Evolutionary conservation across 2,888 invertebrate genomes (phyloP).

Genomic region (Nipponacmea schrenckii): DNA sequence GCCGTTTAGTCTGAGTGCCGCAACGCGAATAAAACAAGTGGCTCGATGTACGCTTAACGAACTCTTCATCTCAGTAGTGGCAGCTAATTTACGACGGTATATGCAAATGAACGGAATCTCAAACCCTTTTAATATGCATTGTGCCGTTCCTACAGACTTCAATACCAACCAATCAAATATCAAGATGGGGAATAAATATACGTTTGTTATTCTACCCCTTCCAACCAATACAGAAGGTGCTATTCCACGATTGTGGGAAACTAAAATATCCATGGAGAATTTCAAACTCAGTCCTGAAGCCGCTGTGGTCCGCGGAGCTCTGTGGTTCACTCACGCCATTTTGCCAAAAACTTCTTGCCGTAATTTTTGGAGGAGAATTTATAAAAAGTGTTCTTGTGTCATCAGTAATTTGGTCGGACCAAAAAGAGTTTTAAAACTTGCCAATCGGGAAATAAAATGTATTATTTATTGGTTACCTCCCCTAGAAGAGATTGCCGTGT

Average conservation of each 20-base stretch:
- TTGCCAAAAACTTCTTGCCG: slow-evolving; percentile 62
- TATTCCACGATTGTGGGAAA: slow-evolving; percentile 73
- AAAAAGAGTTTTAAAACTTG: slow-evolving; percentile 67
- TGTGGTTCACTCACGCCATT: slow-evolving; percentile 68
- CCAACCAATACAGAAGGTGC: slow-evolving; percentile 73
- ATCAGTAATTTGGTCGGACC: slow-evolving; percentile 71
- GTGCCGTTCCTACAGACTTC: slow-evolving; percentile 60
- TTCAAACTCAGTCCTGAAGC: slow-evolving; percentile 71
- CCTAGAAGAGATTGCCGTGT: slow-evolving; percentile 69
- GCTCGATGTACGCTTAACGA: slow-evolving; percentile 72
- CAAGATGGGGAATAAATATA: slow-evolving; percentile 44
- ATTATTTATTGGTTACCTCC: slow-evolving; percentile 70
- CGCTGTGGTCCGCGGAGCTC: slow-evolving; percentile 70
- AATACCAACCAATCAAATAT: slow-evolving; percentile 30
- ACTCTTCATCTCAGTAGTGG: slow-evolving; percentile 71
- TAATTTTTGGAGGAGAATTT: slow-evolving; percentile 57
- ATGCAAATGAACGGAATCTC: slow-evolving; percentile 70
- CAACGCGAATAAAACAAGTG: slow-evolving; percentile 71
- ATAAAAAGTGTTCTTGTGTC: slow-evolving; percentile 57
- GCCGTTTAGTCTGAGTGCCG: slow-evolving; percentile 67
- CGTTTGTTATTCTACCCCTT: slow-evolving; percentile 63
- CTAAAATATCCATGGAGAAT: slow-evolving; percentile 70
- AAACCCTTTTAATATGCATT: slow-evolving; percentile 71
- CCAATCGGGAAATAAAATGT: slow-evolving; percentile 62
- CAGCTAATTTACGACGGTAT: slow-evolving; percentile 70